phyloP scores from a whole-genome alignment of 2,888 invertebrate genomes.

The Hoplodrina ambigua region DNA sequence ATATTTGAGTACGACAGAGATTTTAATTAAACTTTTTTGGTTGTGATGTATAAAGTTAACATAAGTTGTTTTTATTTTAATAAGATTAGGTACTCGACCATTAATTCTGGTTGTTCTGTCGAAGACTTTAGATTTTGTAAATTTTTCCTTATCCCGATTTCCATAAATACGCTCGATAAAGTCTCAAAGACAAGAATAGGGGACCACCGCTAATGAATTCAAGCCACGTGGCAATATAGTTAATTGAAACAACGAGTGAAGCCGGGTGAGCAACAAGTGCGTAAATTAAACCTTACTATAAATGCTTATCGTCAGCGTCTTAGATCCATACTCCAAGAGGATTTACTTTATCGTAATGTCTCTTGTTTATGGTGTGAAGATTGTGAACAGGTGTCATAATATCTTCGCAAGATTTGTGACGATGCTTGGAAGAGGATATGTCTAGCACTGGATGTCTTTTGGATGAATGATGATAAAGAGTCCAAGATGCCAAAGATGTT shows the following conservation, averaged over 20 bases:
- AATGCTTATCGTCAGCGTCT: conserved; percentile 51
- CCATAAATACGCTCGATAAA: conserved; percentile 36
- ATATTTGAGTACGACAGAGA: neutral
- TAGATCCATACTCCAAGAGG: conserved; percentile 31
- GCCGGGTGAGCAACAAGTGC: conserved; percentile 72
- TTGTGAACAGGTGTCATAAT: conserved; percentile 2
- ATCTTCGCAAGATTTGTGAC: neutral
- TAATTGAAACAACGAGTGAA: conserved; percentile 72
- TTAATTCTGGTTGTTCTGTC: neutral
- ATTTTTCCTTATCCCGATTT: neutral
- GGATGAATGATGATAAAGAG: neutral
- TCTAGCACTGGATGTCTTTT: neutral
- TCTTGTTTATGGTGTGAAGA: conserved; percentile 23
- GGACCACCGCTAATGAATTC: conserved; percentile 67
- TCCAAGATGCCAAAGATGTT: neutral
- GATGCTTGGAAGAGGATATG: conserved; percentile 4
- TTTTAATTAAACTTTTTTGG: neutral
- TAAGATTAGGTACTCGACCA: neutral
- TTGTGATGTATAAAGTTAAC: neutral
- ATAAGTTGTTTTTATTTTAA: neutral
- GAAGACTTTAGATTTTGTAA: no score
- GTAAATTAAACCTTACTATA: conserved; percentile 66
- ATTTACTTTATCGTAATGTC: conserved; percentile 39
- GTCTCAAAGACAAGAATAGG: conserved; percentile 49
- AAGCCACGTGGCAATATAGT: conserved; percentile 71